These are phyloP conservation scores for Iselma pallidipennis DNA, from an alignment of 2,888 invertebrate genomes.

Conservation along the genomic window DNA sequence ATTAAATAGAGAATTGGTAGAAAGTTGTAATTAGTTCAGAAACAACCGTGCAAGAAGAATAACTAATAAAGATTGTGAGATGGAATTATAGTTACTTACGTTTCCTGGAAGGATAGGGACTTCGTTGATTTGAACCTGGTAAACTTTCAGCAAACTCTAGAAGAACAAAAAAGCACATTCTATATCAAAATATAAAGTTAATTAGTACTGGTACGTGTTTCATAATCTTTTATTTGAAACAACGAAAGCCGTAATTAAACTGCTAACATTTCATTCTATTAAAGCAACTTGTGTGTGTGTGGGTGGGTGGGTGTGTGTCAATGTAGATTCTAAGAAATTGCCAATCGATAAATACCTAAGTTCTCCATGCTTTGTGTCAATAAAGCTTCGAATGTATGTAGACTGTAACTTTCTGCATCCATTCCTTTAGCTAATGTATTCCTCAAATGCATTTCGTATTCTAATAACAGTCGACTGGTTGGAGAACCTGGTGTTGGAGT, in stretches of 20 bases:
- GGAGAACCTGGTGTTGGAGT: conserved; percentile 82
- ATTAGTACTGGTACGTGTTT: neutral
- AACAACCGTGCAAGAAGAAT: too few relatives aligned
- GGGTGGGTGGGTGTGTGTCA: too few relatives aligned
- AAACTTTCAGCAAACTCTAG: conserved; percentile 86
- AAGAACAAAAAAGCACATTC: conserved; percentile 40
- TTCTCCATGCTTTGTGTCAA: conserved; percentile 95
- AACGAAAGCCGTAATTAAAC: neutral
- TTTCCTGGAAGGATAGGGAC: conserved; percentile 82
- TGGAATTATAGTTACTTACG: conserved; percentile 66
- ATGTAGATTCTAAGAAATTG: too few relatives aligned
- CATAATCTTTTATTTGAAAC: neutral
- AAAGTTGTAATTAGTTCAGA: conserved; percentile 10
- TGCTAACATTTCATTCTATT: neutral
- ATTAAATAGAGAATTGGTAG: conserved; percentile 18
- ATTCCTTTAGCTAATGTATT: conserved; percentile 93
- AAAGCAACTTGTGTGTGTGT: neutral
- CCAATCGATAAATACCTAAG: conserved; percentile 74
- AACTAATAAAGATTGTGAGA: too few relatives aligned
- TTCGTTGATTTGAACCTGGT: conserved; percentile 81
- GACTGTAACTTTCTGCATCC: conserved; percentile 93
- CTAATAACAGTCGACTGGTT: conserved; percentile 80
- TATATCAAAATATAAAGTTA: neutral
- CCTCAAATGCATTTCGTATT: conserved; percentile 92
- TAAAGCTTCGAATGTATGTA: conserved; percentile 91